Percentiles rank a stretch among this genome's conserved stretches.
Evolutionary conservation across 2,113 vertebrate species (phyloP).

Genomic region (Tachysurus fulvidraco): DNA sequence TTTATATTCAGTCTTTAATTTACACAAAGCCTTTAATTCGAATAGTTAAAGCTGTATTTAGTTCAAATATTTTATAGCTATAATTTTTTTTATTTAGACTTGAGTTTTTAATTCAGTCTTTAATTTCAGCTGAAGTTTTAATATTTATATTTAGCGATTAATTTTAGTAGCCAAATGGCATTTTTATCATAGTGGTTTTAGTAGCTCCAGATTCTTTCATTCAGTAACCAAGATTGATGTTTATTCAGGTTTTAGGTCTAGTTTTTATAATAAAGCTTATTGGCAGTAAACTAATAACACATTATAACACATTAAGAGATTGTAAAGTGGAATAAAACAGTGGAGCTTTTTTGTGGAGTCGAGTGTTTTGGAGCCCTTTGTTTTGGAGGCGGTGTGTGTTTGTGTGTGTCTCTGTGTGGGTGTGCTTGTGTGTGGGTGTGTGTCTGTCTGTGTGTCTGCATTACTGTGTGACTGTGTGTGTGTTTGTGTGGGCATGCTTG

Average conservation of each 20-base stretch:
- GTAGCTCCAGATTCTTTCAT: background rate
- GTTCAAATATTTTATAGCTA: background rate
- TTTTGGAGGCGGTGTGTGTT: background rate
- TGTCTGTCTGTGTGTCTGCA: no score
- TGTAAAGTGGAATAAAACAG: background rate
- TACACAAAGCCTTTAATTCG: background rate
- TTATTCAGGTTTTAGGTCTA: no score
- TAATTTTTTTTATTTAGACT: background rate
- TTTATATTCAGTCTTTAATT: background rate
- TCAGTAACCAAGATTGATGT: no score
- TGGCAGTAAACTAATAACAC: background rate
- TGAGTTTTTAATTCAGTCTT: background rate
- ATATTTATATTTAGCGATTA: background rate
- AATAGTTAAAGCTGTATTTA: background rate
- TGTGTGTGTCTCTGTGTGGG: background rate
- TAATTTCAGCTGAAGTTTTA: background rate
- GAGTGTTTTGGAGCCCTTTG: background rate
- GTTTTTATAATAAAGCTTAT: background rate
- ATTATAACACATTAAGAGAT: background rate
- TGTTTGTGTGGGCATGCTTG: no score
- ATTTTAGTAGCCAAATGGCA: no score
- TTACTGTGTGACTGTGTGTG: no score
- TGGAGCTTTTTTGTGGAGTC: background rate
- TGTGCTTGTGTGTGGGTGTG: no score
- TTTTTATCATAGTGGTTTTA: background rate